These are phyloP conservation scores for Caenorhabditis afra DNA, from an alignment of 2,888 invertebrate genomes.

Conservation along the genomic window DNA sequence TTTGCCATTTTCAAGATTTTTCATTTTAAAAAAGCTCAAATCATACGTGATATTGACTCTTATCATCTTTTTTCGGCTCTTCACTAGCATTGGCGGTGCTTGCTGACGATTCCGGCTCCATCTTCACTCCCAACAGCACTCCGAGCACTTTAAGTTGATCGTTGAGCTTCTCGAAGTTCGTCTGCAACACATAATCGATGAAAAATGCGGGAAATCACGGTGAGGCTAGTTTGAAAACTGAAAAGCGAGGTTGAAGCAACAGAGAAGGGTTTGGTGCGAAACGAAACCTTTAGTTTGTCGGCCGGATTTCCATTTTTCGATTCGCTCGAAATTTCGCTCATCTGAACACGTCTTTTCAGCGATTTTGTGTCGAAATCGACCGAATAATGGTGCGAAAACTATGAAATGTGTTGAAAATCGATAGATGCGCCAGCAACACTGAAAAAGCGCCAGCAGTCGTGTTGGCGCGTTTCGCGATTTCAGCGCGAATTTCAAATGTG, in stretches of 20 bases:
- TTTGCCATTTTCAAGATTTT: background rate
- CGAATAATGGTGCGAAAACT: background rate
- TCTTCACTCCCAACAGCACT: constrained; percentile 48
- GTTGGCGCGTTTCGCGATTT: no score
- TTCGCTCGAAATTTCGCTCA: constrained; percentile 16
- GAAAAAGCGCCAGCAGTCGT: no score
- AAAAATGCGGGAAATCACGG: background rate
- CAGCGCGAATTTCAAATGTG: no score
- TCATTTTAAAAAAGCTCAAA: background rate
- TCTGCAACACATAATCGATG: constrained; percentile 30
- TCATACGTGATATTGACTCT: constrained; percentile 40
- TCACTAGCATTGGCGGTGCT: background rate
- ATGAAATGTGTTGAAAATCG: background rate
- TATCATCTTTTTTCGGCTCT: constrained; percentile 21
- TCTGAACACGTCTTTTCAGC: constrained; percentile 1
- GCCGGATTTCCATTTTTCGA: constrained; percentile 34
- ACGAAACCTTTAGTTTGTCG: constrained; percentile 45
- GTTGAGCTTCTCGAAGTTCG: constrained; percentile 56
- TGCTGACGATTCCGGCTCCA: background rate
- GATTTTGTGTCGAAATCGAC: background rate
- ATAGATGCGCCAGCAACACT: no score
- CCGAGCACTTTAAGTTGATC: constrained; percentile 58
- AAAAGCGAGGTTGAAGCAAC: background rate
- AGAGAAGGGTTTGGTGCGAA: background rate
- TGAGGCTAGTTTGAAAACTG: background rate